Evolutionary conservation across 2,888 invertebrate genomes (phyloP), one percentile per base, ranked within the genome.

Genomic region (Chouioia cunea): DNA sequence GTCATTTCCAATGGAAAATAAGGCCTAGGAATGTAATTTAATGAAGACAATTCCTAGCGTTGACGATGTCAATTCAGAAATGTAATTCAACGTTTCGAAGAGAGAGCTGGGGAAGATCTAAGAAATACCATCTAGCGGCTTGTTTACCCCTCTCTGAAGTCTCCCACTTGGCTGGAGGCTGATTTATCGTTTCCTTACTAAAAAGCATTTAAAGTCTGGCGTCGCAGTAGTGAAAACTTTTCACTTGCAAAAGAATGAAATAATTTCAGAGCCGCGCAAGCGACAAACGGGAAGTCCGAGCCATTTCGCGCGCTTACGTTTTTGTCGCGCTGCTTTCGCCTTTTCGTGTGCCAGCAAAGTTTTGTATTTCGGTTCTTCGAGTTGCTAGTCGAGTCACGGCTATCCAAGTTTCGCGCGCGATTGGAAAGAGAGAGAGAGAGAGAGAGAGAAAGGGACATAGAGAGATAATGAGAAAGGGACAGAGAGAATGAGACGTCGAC

Each of bases 361-460:
- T 73, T 73, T 70, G 67, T 36, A 12, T 73, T 71, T 71, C 67
- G 56, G 47, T 62, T 52, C 60, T 46, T 48, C 52, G 47, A 65
- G 63, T 54, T 70, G 54, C 60, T n/a, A 70, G 60, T 73, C 73
- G 70, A 70, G 70, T 73, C 73, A 73, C 73, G 73, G 59, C 63
- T 63, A 63, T 56, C 59, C n/a, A 73, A 73, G 66, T 70, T 70
- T 73, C 70, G 70, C 73, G 65, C 70, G 70, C 62, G 70, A 22
- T 58, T 58, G 50, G 46, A 54, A 67, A 46, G 58, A 46, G 15
- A 27, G 23, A 4, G 36, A 20, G 20, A n/a, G 46, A 48, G 56
- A 6, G 53, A 53, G 16, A n/a, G 52, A 16, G 16, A 58, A 50
- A 18, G 65, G 8, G 43, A 53, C 22, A 43, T 16, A 46, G 46